phyloP scores from a whole-genome alignment of 2,113 vertebrate species.

The Pseudopodoces humilis region DNA sequence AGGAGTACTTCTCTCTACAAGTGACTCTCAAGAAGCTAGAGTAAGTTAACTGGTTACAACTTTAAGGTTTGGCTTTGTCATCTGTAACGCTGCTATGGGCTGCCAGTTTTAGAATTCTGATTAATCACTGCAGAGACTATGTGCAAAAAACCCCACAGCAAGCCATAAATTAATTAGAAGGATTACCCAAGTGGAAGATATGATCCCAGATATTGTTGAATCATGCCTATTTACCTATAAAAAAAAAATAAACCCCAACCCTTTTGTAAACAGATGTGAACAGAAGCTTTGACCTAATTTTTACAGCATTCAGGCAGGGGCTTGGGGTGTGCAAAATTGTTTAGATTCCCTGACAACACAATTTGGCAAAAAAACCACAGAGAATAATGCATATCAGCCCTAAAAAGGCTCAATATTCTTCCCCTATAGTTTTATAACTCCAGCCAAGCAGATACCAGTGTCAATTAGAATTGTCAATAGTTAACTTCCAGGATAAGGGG shows the following conservation, averaged over 20 bases:
- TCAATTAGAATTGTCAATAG: neutral
- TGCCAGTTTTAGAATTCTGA: slow-evolving; percentile 40
- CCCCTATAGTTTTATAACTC: neutral
- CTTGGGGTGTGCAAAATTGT: neutral
- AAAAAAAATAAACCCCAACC: neutral
- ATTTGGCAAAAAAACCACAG: neutral
- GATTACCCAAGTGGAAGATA: slow-evolving; percentile 8
- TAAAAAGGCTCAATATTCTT: neutral
- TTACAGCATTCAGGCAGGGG: neutral
- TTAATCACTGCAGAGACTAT: slow-evolving; percentile 30
- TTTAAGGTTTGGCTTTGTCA: slow-evolving; percentile 2
- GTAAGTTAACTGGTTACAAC: neutral
- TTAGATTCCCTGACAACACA: neutral
- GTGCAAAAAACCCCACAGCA: neutral
- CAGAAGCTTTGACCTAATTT: neutral
- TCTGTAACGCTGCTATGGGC: neutral
- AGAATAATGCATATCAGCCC: neutral
- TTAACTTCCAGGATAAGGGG: neutral
- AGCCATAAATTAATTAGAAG: slow-evolving; percentile 50
- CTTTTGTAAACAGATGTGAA: neutral
- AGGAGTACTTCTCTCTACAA: neutral
- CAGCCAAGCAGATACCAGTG: neutral
- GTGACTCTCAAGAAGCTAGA: neutral
- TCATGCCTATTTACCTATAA: neutral
- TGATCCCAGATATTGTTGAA: neutral